Conservation (phyloP, 2,113 vertebrate genomes). For the Eolophus roseicapilla region DNA sequence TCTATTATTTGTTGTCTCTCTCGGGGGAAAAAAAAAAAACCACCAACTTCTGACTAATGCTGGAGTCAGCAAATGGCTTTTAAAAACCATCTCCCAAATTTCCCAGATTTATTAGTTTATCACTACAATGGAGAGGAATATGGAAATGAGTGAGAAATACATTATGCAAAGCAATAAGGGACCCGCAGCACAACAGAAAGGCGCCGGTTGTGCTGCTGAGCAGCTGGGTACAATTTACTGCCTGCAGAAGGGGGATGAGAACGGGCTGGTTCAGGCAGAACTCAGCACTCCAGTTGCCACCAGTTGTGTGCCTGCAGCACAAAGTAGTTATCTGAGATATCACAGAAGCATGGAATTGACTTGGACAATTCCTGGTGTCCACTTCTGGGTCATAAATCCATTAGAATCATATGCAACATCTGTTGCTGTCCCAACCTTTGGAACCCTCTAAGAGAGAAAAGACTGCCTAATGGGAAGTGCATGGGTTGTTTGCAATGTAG, state of each 20-base stretch:
- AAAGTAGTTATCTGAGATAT: not conserved
- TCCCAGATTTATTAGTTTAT: slow-evolving; percentile 5
- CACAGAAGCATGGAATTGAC: not conserved
- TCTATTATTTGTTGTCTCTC: not conserved
- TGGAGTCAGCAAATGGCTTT: slow-evolving; percentile 32
- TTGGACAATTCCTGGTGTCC: not conserved
- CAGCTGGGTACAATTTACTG: not conserved
- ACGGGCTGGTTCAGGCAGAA: not conserved
- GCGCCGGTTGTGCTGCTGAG: not conserved
- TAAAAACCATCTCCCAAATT: not conserved
- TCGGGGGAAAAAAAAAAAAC: not conserved
- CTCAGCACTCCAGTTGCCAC: not conserved
- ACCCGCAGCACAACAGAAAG: not conserved
- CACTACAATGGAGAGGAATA: not conserved
- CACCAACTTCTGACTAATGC: not conserved
- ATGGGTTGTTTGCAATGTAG: not conserved
- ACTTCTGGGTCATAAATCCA: not conserved
- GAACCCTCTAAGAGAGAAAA: not conserved
- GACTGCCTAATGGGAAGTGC: not conserved
- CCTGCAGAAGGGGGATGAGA: not conserved
- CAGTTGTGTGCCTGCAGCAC: not conserved
- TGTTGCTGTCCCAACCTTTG: not conserved
- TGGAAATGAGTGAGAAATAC: slow-evolving; percentile 3
- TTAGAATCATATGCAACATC: not conserved
- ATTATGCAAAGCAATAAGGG: slow-evolving; percentile 9